Base-by-base conservation (phyloP, 2,797 vertebrate genomes). In the Pygocentrus nattereri region DNA sequence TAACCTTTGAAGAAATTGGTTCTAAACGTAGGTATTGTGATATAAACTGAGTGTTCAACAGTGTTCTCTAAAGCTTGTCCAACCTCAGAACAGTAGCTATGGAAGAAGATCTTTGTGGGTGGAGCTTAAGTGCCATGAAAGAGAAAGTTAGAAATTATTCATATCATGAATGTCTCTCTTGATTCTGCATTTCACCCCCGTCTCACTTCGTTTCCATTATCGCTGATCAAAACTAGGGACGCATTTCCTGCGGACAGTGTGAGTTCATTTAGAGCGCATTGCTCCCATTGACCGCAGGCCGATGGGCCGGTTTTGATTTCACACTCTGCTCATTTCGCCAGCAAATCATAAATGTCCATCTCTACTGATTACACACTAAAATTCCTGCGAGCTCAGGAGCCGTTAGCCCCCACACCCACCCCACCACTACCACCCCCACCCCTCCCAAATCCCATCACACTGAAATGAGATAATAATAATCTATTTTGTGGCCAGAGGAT, bases 261-360 rank as follows among this genome's bases (percentile, higher is more conserved):
- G 18, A 78, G 67, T 61, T 75, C 41, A 79, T 74, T 79, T 75
- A 74, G 65, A 67, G 56, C 27, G 58, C 65, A 59, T 78, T 47
- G 75, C 77, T 73, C 61, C 65, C 71, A 38, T 82, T 73, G 68
- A 73, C 34, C 78, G 49, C 38, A 41, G 67, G 70, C 52, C 11
- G 64, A 79, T 62, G 50, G 61, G 49, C 25, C 76, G 34, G 74
- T 68, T 84, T 73, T 68, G 74, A 73, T 76, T 84, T 77, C 44
- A 72, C 62, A 54, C 62, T 78, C 79, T 23, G 76, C 54, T 81
- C 44, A 81, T 79, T 79, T 58, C 10, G 47, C 34, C 68, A 54
- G 78, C 54, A 67, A 81, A 84, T 84, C 83, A 23, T 65, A 81
- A 81, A 81, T 70, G 79, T 84, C 65, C 75, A 81, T 79, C 72